These are phyloP conservation scores for Nixonia krombeini DNA, from an alignment of 1,140 invertebrate genomes.

Conservation along the genomic window DNA sequence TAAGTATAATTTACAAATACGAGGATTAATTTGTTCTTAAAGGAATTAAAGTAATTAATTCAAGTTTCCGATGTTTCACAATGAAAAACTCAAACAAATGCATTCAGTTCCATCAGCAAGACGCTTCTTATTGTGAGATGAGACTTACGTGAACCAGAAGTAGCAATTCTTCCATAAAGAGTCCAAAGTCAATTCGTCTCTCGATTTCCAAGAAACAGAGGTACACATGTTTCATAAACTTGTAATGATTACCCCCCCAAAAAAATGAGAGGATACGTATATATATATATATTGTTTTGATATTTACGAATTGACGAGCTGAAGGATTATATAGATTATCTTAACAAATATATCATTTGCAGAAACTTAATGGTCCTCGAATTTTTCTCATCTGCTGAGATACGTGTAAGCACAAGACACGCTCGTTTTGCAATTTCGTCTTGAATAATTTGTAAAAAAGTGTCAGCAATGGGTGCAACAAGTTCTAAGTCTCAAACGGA, in stretches of 20 bases:
- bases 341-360: slow-evolving; percentile 23
- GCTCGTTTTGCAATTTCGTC: no score
- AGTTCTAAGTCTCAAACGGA: no score
- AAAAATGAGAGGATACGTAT: slow-evolving; percentile 8
- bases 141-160: background rate
- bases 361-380: slow-evolving; percentile 14
- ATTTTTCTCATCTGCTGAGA: no score
- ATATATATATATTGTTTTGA: slow-evolving; percentile 17
- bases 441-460: no score
- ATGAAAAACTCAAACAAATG: slow-evolving; percentile 2
- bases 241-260: slow-evolving; percentile 1
- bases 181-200: slow-evolving; percentile 29
- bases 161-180: slow-evolving; percentile 2
- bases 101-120: slow-evolving; percentile 1
- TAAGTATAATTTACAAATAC: no score
- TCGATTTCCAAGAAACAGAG: slow-evolving; percentile 5
- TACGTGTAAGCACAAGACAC: no score
- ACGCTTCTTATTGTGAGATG: background rate
- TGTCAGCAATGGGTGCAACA: no score
- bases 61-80: slow-evolving; percentile 13
- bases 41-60: slow-evolving; percentile 4
- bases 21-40: no score
- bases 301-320: slow-evolving; percentile 6
- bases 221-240: background rate
- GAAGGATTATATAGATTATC: slow-evolving; percentile 5